Percentiles rank a stretch among this genome's conserved stretches.
phyloP scores from a whole-genome alignment of 2,797 vertebrate species.

The Pogonophryne albipinna region DNA sequence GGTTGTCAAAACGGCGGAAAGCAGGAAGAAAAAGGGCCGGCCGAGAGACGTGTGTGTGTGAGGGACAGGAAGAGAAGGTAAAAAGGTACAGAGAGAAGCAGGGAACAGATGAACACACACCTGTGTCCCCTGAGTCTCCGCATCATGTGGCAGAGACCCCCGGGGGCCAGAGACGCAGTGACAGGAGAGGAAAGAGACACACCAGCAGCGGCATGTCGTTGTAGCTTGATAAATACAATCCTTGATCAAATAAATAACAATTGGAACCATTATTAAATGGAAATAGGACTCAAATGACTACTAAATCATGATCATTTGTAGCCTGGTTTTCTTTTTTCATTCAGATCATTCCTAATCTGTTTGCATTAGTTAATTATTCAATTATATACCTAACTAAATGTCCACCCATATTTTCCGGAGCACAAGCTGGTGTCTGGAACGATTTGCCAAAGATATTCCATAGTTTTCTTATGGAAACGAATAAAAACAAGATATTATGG shows the following conservation, averaged over 20 bases:
- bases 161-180: slow-evolving; percentile 32
- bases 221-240: too few relatives aligned
- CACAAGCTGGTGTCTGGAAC: background rate
- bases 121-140: slow-evolving; percentile 53
- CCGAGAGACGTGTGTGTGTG: slow-evolving; percentile 19
- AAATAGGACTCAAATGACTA: background rate
- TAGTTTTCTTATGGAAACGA: too few relatives aligned
- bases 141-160: slow-evolving; percentile 42
- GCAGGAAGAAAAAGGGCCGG: slow-evolving; percentile 27
- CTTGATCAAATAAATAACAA: too few relatives aligned
- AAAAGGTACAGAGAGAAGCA: slow-evolving; percentile 30
- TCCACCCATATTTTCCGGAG: background rate
- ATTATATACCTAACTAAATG: background rate
- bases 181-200: slow-evolving; percentile 31
- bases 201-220: background rate
- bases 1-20: slow-evolving; percentile 73
- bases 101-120: slow-evolving; percentile 70
- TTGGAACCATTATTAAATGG: background rate
- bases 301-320: background rate
- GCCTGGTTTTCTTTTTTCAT: background rate
- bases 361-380: background rate
- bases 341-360: too few relatives aligned
- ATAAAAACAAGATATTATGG: too few relatives aligned
- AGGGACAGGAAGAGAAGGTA: slow-evolving; percentile 47
- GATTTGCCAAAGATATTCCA: background rate